Base-by-base conservation (phyloP, 2,888 invertebrate species). In the Oligia strigilis region DNA sequence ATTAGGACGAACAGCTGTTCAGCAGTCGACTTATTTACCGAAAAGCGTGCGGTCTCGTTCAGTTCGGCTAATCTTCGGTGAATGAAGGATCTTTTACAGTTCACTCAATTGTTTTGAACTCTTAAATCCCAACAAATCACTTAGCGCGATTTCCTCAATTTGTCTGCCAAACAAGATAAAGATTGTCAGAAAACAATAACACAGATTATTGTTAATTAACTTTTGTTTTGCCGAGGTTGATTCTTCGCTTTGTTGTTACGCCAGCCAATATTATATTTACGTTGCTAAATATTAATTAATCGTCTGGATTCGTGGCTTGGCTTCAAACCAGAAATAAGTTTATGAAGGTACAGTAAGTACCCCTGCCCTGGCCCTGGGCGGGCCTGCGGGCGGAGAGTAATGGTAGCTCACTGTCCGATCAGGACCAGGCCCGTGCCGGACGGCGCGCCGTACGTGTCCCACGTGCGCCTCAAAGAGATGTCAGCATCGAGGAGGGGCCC, bases 151-250 rank as follows among this genome's bases (percentile, higher is more conserved):
- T 87, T 85, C 82, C 82, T 84, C 83, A 89, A 89, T 88, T 89
- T 86, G 75, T 86, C 83, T 84, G 84, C 82, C 82, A 87, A 90
- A 90, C 84, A 83, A 89, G 85, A 89, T 89, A 84, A 87, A 88
- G 82, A 90, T 85, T 85, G 78, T 72, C 80, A 74, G 86, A 84
- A 89, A 88, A 88, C 89, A 90, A 86, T 88, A 89, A 88, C 87
- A 85, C 69, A 79, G 74, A 84, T 87, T 89, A 86, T 81, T 81
- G 85, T 88, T 88, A 86, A 89, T 90, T 87, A 87, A 84, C 83
- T 88, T 89, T 85, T 85, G 84, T 85, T 87, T 83, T 60, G 58
- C 72, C 75, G 75, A 70, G 76, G 81, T 73, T 75, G 55, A 78
- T 78, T 74, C 55, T 78, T 55, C 62, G 71, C 77, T 82, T 86